Evolutionary conservation across 92 coral and sea anemone genomes (phyloP).

Genomic region (Heliopora coerulea): DNA sequence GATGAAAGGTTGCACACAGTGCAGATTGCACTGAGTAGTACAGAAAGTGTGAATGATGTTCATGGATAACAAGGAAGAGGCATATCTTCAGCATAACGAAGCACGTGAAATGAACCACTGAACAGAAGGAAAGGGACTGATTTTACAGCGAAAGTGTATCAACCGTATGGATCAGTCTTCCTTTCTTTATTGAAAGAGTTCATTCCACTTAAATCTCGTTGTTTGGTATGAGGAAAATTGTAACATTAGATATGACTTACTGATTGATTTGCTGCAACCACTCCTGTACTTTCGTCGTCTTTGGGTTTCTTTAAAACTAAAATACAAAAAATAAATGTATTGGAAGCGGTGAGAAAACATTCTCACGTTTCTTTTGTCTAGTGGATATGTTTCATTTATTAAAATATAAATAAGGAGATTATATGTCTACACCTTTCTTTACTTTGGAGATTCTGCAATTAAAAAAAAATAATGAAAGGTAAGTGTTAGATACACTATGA

Average conservation of each 20-base stretch:
- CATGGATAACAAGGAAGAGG: no score
- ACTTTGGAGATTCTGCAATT: conserved; percentile 59
- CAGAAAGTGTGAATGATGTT: no score
- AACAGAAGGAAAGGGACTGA: no score
- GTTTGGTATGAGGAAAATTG: no score
- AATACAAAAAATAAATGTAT: background rate
- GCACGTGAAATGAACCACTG: no score
- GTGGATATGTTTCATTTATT: background rate
- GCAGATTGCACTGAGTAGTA: no score
- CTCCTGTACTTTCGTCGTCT: background rate
- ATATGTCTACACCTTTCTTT: conserved; percentile 68
- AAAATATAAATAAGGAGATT: background rate
- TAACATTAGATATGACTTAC: background rate
- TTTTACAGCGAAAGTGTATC: no score
- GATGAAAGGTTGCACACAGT: no score
- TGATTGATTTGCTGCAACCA: background rate
- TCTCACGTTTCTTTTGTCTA: background rate
- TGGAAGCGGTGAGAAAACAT: background rate
- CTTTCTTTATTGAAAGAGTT: no score
- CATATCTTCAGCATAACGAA: no score
- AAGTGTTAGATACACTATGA: background rate
- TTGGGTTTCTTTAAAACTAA: conserved; percentile 36
- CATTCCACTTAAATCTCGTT: no score
- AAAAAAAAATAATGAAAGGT: conserved; percentile 19
- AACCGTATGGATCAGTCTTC: no score